Evolutionary conservation across 2,888 invertebrate genomes (phyloP), one percentile per base, ranked within the genome.

Genomic region (Nasonovia ribisnigri): DNA sequence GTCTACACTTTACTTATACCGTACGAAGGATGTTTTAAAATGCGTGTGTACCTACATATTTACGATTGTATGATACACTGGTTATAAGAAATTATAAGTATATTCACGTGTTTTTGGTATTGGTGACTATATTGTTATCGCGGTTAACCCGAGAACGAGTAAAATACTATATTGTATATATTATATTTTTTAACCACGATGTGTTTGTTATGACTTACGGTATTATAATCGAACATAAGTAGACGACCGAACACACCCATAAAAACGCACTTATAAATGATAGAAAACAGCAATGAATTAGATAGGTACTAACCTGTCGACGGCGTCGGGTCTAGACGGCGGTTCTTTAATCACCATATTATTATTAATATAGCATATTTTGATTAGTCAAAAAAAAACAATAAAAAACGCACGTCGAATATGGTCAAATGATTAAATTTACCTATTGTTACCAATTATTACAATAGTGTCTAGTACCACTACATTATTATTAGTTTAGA

Each of bases 301-400:
- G 77, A 77, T 84, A 77, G 77, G 36, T 84, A 91, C 91, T 91
- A 43, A 91, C 91, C 91, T 91, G n/a, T 91, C 91, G 84, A 43
- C 84, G 57, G 43, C 90, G 48, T 48, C 43, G 8, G 43, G 57
- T 86, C 43, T 84, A 57, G 84, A 57, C 84, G 90, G 60, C 46
- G 54, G 57, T 57, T 57, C 57, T 57, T 91, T 57, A 48, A 90
- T 90, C 48, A 51, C 90, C 90, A 90, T 90, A 24, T 67, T 90
- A 90, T 46, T 43, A 8, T 51, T 84, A 43, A 26, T 84, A 29
- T 46, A 24, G 46, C 89, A 60, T 46, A 51, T 16, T 46, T 60
- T 67, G 3, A 89, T 57, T 60, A 42, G 43, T 57, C 43, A 8
- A 89, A 43, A 8, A 89, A 43, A 43, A 11, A n/a, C 54, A 90